Evolutionary conservation across 1,140 invertebrate genomes (phyloP), one percentile per base, ranked within the genome.

Genomic region (Diachasma alloeum): DNA sequence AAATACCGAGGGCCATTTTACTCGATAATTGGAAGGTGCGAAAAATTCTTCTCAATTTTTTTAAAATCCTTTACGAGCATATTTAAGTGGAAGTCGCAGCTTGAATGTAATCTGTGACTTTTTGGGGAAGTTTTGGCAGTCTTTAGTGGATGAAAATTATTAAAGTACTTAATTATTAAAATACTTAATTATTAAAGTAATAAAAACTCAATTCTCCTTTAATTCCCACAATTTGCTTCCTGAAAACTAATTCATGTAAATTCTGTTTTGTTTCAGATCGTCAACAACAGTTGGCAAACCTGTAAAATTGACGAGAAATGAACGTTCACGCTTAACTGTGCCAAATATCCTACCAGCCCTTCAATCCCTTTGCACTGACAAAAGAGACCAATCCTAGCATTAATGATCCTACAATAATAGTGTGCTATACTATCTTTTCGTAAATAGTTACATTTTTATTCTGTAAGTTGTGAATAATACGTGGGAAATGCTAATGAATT

Each of bases 221-320:
- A 53, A 69, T 78, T 81, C 68, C 2, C 31, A 31, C 6, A 31
- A 31, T 6, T 31, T 31, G 2, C 31, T 31, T 6, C 31, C 31
- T 31, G 6, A 31, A 31, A 31, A 31, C 31, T 31, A 31, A 31
- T 31, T 31, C n/a, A 31, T 31, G 31, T 6, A 2, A 31, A 31
- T 31, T 31, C 6, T 2, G 31, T 31, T 31, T 31, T 0, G 71
- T 84, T 85, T 59, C 80, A 90, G 88, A 84, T 90, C 88, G 36
- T 84, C 87, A 8, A 83, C 87, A 9, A 83, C 81, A 17, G 79
- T 90, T 15, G 83, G 82, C 72, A 89, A 85, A 44, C 72, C 84
- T 24, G 72, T 84, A 46, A 84, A 13, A 53, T 72, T 71, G 36
- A 53, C 42, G 5, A 71, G 78, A 56, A 83, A 19, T 37, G 82